phyloP scores from a whole-genome alignment of 1,140 invertebrate genomes.

The Triops longicaudatus region DNA sequence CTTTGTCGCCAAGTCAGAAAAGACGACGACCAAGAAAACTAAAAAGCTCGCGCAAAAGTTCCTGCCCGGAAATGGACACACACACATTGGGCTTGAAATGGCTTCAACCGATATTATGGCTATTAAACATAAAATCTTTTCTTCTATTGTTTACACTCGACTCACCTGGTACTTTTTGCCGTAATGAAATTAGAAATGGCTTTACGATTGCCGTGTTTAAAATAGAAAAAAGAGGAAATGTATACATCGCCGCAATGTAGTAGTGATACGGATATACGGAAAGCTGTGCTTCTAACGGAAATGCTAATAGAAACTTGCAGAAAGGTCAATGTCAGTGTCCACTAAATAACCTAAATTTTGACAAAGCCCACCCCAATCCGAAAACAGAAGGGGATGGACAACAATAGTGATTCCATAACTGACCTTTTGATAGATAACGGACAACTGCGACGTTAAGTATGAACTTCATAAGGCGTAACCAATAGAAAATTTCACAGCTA shows the following conservation, averaged over 20 bases:
- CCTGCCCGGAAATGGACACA: neutral
- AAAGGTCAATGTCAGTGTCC: slow-evolving; percentile 11
- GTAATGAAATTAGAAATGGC: too few relatives aligned
- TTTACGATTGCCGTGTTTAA: too few relatives aligned
- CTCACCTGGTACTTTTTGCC: too few relatives aligned
- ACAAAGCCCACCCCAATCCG: neutral
- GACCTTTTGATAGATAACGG: neutral
- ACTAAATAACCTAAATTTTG: slow-evolving; percentile 6
- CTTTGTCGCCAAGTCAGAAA: neutral
- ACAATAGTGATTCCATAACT: neutral
- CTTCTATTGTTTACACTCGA: too few relatives aligned
- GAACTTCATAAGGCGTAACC: slow-evolving; percentile 5
- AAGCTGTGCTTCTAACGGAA: neutral
- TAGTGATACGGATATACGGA: neutral
- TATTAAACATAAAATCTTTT: too few relatives aligned
- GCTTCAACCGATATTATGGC: too few relatives aligned
- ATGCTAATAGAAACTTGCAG: neutral
- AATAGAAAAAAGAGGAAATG: too few relatives aligned
- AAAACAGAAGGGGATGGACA: neutral
- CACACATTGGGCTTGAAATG: neutral
- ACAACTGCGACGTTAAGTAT: neutral
- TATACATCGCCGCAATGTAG: too few relatives aligned
- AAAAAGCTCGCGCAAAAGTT: neutral
- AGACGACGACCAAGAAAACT: neutral
- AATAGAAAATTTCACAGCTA: slow-evolving; percentile 5